Conservation (phyloP, 2,113 vertebrate genomes). For the Syrrhaptes paradoxus region DNA sequence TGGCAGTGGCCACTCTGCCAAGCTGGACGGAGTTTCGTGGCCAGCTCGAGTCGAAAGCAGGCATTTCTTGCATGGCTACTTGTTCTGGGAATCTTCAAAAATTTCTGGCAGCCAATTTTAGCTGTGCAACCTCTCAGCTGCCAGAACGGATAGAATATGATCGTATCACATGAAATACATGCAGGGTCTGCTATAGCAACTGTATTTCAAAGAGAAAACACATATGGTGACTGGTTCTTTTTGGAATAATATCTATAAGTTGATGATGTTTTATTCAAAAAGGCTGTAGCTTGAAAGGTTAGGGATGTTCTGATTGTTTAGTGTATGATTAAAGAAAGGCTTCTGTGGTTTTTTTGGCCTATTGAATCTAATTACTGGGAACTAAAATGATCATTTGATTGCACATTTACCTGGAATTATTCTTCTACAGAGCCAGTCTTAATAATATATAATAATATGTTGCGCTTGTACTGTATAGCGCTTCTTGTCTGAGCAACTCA, state of each 20-base stretch:
- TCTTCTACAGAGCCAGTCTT: slow-evolving; percentile 72
- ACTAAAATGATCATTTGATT: slow-evolving; percentile 73
- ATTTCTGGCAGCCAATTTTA: slow-evolving; percentile 69
- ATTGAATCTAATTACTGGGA: slow-evolving; percentile 70
- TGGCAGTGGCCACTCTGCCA: fast-evolving
- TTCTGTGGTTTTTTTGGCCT: slow-evolving; percentile 55
- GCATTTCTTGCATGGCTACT: slow-evolving; percentile 46
- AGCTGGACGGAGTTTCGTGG: background rate
- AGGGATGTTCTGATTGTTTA: slow-evolving; percentile 72
- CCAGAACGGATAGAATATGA: slow-evolving; percentile 69
- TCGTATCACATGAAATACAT: slow-evolving; percentile 73
- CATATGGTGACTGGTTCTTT: slow-evolving; percentile 72
- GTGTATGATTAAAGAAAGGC: slow-evolving; percentile 65
- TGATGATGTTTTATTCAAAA: slow-evolving; percentile 74
- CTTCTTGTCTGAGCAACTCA: slow-evolving; percentile 71
- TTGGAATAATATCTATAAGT: slow-evolving; percentile 73
- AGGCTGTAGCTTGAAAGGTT: slow-evolving; percentile 72
- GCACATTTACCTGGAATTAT: slow-evolving; percentile 73
- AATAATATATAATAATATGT: slow-evolving; percentile 74
- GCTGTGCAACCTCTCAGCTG: slow-evolving; percentile 71
- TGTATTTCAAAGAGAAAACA: slow-evolving; percentile 72
- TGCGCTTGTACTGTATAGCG: slow-evolving; percentile 58
- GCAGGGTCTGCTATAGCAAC: slow-evolving; percentile 71
- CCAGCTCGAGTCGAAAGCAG: background rate
- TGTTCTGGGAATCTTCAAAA: slow-evolving; percentile 67